A percentile compares a stretch with the other conserved stretches of the same genome.
phyloP scores from a whole-genome alignment of 2,113 vertebrate genomes.

The Daboia siamensis region DNA sequence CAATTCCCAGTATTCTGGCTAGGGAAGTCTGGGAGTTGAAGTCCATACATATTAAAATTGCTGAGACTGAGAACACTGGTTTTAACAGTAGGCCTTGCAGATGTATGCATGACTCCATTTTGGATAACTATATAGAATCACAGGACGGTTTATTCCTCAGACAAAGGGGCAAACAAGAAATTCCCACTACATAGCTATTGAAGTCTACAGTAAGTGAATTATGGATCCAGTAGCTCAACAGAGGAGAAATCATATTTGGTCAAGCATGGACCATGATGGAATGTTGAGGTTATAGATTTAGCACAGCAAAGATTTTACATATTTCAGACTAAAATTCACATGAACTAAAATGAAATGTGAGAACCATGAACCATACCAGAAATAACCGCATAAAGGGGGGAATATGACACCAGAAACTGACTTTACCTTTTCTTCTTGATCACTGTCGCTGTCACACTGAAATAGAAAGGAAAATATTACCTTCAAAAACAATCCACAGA shows the following conservation, averaged over 20 bases:
- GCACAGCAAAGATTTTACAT: not conserved
- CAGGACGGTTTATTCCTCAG: not conserved
- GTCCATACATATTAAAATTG: not conserved
- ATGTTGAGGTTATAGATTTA: not conserved
- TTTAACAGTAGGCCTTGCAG: not conserved
- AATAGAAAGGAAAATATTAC: conserved; percentile 53
- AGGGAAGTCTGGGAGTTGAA: not conserved
- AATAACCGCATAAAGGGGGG: conserved; percentile 28
- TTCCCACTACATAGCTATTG: not conserved
- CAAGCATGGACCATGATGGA: too few relatives aligned
- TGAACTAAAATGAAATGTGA: not conserved
- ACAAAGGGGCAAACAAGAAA: not conserved
- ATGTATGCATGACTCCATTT: not conserved
- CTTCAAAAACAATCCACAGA: conserved; percentile 36
- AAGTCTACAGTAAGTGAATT: not conserved
- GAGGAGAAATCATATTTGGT: too few relatives aligned
- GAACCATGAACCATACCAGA: conserved; percentile 4
- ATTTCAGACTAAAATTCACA: not conserved
- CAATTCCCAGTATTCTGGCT: not conserved
- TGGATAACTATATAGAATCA: not conserved
- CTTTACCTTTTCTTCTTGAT: conserved; percentile 95
- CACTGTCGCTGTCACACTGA: conserved; percentile 94
- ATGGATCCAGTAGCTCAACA: too few relatives aligned
- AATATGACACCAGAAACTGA: conserved; percentile 21
- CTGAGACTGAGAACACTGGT: not conserved